Conservation (phyloP, 2,797 vertebrate genomes). For the Argyrosomus regius region DNA sequence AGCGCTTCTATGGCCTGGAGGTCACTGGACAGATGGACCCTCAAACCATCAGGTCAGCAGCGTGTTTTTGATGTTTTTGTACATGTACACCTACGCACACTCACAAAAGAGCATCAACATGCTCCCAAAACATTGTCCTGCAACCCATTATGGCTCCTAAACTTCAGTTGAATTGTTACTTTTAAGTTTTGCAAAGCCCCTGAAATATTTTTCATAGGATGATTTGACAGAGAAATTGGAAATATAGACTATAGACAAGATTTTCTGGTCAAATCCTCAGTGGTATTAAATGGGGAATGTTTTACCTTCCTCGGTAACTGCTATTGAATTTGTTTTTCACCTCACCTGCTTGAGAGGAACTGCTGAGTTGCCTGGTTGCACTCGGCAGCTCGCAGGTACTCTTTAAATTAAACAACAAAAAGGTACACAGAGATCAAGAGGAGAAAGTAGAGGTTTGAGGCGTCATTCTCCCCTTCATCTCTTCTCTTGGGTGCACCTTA, state of each 20-base stretch:
- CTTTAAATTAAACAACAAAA: conserved; percentile 41
- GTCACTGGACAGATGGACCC: conserved; percentile 91
- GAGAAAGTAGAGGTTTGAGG: neutral
- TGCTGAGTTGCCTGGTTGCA: neutral
- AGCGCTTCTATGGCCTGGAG: conserved; percentile 93
- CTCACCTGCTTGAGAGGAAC: neutral
- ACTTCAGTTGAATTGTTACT: neutral
- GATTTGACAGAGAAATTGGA: neutral
- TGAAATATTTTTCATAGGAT: neutral
- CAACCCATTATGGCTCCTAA: rapidly evolving
- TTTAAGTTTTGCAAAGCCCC: neutral
- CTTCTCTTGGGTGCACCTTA: conserved; percentile 33
- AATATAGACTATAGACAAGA: neutral
- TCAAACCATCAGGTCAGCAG: conserved; percentile 88
- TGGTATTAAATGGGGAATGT: neutral
- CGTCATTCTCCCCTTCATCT: conserved; percentile 35
- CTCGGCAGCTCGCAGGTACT: neutral
- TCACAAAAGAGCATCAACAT: neutral
- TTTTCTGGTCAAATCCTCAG: neutral
- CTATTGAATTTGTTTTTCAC: neutral
- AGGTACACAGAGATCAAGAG: conserved; percentile 12
- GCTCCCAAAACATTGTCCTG: neutral
- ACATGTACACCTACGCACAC: neutral
- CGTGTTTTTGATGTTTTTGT: neutral
- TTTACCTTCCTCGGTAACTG: neutral